These are phyloP conservation scores for Apotomis betuletana DNA, from an alignment of 2,888 invertebrate genomes.

Conservation along the genomic window DNA sequence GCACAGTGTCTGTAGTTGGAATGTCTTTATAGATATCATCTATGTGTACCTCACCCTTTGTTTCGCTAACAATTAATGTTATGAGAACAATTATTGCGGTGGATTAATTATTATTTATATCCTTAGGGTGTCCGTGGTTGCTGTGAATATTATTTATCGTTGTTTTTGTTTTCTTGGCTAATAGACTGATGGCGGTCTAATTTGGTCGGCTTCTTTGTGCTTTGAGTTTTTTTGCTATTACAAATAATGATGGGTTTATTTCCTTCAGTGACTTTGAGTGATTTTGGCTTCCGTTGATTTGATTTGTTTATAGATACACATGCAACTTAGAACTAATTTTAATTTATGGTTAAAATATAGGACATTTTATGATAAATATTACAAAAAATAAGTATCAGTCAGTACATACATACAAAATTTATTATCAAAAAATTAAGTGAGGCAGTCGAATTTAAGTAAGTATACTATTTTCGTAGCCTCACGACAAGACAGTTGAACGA, in stretches of 20 bases:
- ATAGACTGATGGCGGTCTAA: conserved; percentile 44
- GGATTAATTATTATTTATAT: conserved; percentile 63
- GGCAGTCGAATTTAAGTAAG: too few relatives aligned
- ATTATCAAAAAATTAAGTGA: too few relatives aligned
- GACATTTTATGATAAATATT: too few relatives aligned
- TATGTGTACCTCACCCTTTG: conserved; percentile 57
- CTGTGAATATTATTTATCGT: conserved; percentile 36
- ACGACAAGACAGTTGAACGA: too few relatives aligned
- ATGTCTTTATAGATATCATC: conserved; percentile 48
- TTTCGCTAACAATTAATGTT: conserved; percentile 58
- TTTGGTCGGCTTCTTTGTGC: conserved; percentile 41
- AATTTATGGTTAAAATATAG: too few relatives aligned
- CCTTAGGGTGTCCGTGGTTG: conserved; percentile 36
- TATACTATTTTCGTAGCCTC: too few relatives aligned
- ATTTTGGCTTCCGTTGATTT: background rate
- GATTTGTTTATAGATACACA: background rate
- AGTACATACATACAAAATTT: too few relatives aligned
- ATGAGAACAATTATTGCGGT: conserved; percentile 56
- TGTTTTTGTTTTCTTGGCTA: conserved; percentile 21
- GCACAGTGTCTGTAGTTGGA: conserved; percentile 38
- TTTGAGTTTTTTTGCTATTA: conserved; percentile 10
- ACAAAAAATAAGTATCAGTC: too few relatives aligned
- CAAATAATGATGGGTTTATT: background rate
- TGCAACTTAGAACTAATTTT: background rate
- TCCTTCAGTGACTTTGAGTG: background rate